phyloP scores from a whole-genome alignment of 2,113 vertebrate species.

The Epinephelus cyanopodus region DNA sequence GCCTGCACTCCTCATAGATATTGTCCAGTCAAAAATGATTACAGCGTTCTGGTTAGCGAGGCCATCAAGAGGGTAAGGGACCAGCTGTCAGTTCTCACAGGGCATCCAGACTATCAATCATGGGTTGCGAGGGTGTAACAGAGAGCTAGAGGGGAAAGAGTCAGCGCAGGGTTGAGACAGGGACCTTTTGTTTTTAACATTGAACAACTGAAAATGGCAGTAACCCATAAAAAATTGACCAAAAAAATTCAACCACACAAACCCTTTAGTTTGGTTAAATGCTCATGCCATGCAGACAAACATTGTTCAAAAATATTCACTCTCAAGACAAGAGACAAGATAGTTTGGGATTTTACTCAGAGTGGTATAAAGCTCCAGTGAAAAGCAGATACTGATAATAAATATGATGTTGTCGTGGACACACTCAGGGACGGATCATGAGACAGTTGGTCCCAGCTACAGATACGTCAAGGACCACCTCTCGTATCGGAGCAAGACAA shows the following conservation, averaged over 20 bases:
- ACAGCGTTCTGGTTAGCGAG: constrained; percentile 41
- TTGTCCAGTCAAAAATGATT: constrained; percentile 67
- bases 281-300: neutral
- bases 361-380: neutral
- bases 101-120: constrained; percentile 33
- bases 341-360: neutral
- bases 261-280: neutral
- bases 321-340: neutral
- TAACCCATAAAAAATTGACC: no score
- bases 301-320: neutral
- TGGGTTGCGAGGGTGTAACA: neutral
- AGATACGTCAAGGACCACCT: no score
- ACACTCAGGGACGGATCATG: no score
- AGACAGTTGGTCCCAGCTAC: no score
- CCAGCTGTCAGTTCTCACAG: constrained; percentile 38
- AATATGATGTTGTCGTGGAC: neutral
- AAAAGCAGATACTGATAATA: neutral
- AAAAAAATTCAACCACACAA: neutral
- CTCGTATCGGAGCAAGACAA: no score
- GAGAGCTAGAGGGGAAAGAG: neutral
- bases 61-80: constrained; percentile 7
- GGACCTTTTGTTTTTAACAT: neutral
- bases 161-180: neutral
- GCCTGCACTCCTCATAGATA: constrained; percentile 34
- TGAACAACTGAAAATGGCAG: neutral